Evolutionary conservation across 2,113 vertebrate genomes (phyloP).

Genomic region (Brevimyrus niger): DNA sequence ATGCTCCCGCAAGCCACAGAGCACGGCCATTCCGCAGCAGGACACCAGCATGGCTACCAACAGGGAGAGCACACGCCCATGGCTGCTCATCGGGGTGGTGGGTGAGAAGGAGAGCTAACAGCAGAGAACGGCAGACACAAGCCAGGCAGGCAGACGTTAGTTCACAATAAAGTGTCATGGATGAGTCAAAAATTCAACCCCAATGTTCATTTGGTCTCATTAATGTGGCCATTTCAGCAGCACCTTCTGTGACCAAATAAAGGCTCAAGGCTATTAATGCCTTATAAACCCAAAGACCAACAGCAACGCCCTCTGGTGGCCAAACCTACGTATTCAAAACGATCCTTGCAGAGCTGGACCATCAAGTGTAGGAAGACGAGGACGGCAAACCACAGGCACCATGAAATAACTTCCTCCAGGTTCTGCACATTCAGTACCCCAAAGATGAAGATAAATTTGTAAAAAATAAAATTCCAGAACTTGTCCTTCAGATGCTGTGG

Average conservation of each 20-base stretch:
- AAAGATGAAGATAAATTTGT: conserved; percentile 99
- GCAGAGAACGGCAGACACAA: neutral
- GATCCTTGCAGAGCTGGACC: conserved; percentile 97
- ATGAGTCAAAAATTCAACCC: neutral
- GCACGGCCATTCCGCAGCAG: conserved; percentile 76
- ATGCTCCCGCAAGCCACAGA: conserved; percentile 71
- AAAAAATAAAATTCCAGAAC: conserved; percentile 99
- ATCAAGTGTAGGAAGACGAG: conserved; percentile 95
- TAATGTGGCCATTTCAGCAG: neutral
- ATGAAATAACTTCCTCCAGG: conserved; percentile 94
- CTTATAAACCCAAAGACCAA: neutral
- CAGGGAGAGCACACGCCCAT: conserved; percentile 79
- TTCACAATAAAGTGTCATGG: neutral
- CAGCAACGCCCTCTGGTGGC: neutral
- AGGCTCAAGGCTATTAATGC: neutral
- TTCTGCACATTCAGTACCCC: conserved; percentile 96
- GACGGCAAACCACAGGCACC: conserved; percentile 96
- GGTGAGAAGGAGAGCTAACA: conserved; percentile 91
- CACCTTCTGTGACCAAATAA: neutral
- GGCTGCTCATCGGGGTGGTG: conserved; percentile 88
- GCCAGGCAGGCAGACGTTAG: neutral
- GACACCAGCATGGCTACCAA: conserved; percentile 77
- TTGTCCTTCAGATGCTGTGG: conserved; percentile 94
- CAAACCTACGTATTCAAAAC: conserved; percentile 95
- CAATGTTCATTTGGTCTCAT: neutral